Percentiles rank a stretch among this genome's conserved stretches.
These are phyloP conservation scores for Antitype chi DNA, from an alignment of 2,888 invertebrate species.

Conservation along the genomic window DNA sequence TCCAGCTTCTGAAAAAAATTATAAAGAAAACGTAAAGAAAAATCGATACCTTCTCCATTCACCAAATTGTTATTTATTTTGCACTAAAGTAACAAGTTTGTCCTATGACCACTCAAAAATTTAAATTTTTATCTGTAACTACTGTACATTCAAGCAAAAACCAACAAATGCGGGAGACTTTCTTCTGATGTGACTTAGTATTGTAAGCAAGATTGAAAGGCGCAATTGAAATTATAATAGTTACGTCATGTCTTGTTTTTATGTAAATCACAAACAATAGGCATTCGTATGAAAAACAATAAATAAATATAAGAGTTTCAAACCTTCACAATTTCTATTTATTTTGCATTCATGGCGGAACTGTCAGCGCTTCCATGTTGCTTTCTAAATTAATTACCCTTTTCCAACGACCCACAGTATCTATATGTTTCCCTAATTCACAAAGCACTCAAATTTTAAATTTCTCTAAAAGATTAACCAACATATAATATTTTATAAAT, in stretches of 20 bases:
- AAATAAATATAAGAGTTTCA: constrained; percentile 69
- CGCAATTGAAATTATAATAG: constrained; percentile 55
- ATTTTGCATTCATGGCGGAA: constrained; percentile 91
- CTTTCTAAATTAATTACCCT: constrained; percentile 85
- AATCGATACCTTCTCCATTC: constrained; percentile 53
- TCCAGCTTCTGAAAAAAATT: constrained; percentile 82
- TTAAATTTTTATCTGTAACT: neutral
- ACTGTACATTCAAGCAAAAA: constrained; percentile 20
- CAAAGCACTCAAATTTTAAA: constrained; percentile 40
- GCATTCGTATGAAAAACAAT: constrained; percentile 65
- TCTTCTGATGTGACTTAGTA: constrained; percentile 64
- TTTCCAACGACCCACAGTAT: constrained; percentile 57
- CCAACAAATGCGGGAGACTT: constrained; percentile 74
- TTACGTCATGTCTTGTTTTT: constrained; percentile 67
- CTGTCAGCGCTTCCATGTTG: constrained; percentile 91
- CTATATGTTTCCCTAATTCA: constrained; percentile 42
- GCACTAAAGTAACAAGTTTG: neutral
- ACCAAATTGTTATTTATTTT: constrained; percentile 8
- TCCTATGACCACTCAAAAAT: neutral
- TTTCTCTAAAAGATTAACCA: constrained; percentile 33
- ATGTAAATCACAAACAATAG: constrained; percentile 67
- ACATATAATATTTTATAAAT: constrained; percentile 31
- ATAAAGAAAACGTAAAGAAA: constrained; percentile 38
- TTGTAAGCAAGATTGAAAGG: constrained; percentile 55
- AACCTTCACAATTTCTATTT: constrained; percentile 90